These are phyloP conservation scores for Climacteris rufus DNA, from an alignment of 2,113 vertebrate genomes.

Conservation along the genomic window DNA sequence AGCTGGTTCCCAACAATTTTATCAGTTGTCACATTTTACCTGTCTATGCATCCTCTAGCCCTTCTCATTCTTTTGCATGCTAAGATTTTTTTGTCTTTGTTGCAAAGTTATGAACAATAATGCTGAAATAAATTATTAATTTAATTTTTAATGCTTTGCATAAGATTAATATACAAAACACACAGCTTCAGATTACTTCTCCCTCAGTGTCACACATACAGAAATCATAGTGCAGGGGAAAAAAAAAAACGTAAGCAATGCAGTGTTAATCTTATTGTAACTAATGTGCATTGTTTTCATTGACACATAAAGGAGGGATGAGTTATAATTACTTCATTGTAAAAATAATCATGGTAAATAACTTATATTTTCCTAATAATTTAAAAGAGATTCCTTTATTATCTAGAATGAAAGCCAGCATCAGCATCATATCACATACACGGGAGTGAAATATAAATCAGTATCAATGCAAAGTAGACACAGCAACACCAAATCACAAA, in stretches of 20 bases:
- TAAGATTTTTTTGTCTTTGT: neutral
- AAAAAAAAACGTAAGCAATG: neutral
- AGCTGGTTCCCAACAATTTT: neutral
- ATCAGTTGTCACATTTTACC: neutral
- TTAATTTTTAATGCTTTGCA: neutral
- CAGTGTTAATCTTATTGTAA: neutral
- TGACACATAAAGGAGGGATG: neutral
- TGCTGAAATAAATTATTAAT: neutral
- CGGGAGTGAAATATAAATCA: constrained; percentile 21
- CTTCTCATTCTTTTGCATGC: neutral
- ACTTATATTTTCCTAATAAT: neutral
- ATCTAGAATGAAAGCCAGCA: neutral
- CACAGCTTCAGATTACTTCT: neutral
- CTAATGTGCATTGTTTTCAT: neutral
- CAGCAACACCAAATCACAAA: constrained; percentile 15
- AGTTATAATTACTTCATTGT: neutral
- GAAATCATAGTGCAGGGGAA: neutral
- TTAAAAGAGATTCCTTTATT: neutral
- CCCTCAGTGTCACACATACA: neutral
- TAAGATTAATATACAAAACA: neutral
- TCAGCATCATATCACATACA: neutral
- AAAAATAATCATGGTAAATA: neutral
- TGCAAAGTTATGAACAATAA: neutral
- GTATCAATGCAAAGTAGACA: neutral
- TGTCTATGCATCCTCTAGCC: neutral